Percentiles rank a stretch among this genome's conserved stretches.
Conservation (phyloP, 2,113 vertebrate species). For the Corapipo altera region DNA sequence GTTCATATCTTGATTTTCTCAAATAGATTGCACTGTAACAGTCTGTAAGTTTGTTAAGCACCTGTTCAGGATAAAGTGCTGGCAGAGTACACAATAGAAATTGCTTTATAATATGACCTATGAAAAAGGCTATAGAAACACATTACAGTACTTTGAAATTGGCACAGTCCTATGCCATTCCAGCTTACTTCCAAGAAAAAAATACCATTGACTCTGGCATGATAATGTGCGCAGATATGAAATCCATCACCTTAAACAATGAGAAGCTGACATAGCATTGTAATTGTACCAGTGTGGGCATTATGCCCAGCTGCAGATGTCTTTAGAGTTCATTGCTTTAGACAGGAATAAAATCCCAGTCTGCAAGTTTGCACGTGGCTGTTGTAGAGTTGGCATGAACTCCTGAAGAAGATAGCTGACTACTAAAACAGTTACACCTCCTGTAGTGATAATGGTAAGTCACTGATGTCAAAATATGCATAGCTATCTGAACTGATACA, state of each 20-base stretch:
- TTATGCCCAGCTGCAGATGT: conserved; percentile 35
- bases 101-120: conserved; percentile 24
- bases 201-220: conserved; percentile 10
- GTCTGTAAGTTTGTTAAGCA: conserved; percentile 6
- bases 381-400: conserved; percentile 14
- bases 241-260: conserved; percentile 51
- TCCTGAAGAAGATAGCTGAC: conserved; percentile 48
- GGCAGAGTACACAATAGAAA: background rate
- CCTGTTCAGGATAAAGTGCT: conserved; percentile 43
- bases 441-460: background rate
- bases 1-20: background rate
- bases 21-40: background rate
- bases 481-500: background rate
- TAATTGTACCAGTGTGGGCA: conserved; percentile 42
- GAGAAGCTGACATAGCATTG: conserved; percentile 51
- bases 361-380: conserved; percentile 8
- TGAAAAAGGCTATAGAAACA: background rate
- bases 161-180: conserved; percentile 8
- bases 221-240: conserved; percentile 19
- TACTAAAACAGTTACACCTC: conserved; percentile 6
- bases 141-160: background rate
- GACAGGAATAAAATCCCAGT: conserved; percentile 42
- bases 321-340: conserved; percentile 37
- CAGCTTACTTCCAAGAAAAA: conserved; percentile 47
- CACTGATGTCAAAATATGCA: conserved; percentile 34